Conservation (phyloP, 2,888 invertebrate genomes). For the Tineola bisselliella region DNA sequence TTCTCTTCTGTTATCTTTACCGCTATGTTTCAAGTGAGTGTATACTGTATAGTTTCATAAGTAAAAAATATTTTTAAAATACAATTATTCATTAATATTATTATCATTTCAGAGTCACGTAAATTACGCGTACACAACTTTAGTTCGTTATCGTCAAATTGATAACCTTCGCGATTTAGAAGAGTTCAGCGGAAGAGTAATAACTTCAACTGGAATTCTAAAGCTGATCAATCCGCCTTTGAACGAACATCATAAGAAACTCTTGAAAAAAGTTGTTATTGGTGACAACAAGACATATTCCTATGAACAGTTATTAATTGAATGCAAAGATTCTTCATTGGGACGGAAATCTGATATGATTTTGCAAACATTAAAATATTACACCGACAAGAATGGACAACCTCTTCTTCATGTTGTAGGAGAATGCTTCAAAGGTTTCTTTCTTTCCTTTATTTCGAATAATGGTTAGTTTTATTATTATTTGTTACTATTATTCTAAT, state of each 20-base stretch:
- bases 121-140: conserved; percentile 34
- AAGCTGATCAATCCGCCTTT: conserved; percentile 21
- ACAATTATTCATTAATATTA: not conserved
- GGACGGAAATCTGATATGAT: conserved; percentile 26
- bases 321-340: conserved; percentile 20
- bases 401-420: conserved; percentile 28
- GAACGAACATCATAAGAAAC: conserved; percentile 19
- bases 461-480: conserved; percentile 22
- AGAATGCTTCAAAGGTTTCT: conserved; percentile 28
- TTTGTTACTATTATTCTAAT: too few species aligned
- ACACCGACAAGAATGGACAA: conserved; percentile 21
- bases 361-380: conserved; percentile 23
- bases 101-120: conserved; percentile 30
- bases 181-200: conserved; percentile 20
- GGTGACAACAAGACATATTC: conserved; percentile 8
- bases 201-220: conserved; percentile 24
- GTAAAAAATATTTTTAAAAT: not conserved
- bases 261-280: conserved; percentile 1
- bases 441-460: conserved; percentile 30
- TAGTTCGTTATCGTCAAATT: conserved; percentile 21
- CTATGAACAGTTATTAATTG: conserved; percentile 20
- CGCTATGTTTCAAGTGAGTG: conserved; percentile 33
- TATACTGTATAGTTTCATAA: not conserved
- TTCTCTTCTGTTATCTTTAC: conserved; percentile 27
- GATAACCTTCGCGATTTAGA: conserved; percentile 26